phyloP scores from a whole-genome alignment of 2,113 vertebrate species.

The Cololabis saira region DNA sequence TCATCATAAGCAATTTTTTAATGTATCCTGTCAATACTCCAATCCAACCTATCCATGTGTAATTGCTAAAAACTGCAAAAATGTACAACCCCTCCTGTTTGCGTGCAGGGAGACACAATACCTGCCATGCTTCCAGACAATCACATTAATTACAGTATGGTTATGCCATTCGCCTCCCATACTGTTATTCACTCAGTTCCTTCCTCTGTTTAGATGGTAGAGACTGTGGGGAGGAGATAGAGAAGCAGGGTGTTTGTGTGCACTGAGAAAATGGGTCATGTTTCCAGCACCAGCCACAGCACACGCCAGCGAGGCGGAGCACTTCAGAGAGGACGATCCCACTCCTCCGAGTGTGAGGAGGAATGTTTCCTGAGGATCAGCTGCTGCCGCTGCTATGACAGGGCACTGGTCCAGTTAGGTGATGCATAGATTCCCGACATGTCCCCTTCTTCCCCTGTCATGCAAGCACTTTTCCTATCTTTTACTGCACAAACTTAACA shows the following conservation, averaged over 20 bases:
- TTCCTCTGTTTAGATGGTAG: constrained; percentile 1
- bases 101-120: neutral
- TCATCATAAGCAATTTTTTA: neutral
- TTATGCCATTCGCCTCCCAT: too few relatives aligned
- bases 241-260: constrained; percentile 34
- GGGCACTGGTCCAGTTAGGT: constrained; percentile 35
- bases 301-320: constrained; percentile 49
- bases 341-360: constrained; percentile 10
- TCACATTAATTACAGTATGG: constrained; percentile 18
- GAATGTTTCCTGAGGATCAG: constrained; percentile 37
- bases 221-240: neutral
- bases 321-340: constrained; percentile 41
- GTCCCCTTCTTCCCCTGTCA: constrained; percentile 16
- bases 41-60: neutral
- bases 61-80: neutral
- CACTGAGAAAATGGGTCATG: constrained; percentile 66
- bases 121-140: constrained; percentile 17
- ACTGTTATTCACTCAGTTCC: constrained; percentile 15
- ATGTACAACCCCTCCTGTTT: neutral
- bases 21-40: neutral
- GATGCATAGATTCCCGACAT: constrained; percentile 36
- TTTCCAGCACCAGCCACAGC: constrained; percentile 41
- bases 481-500: constrained; percentile 29
- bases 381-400: constrained; percentile 19
- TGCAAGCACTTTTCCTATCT: constrained; percentile 28